Percentiles rank a stretch among this genome's conserved stretches.
These are phyloP conservation scores for Lasioglossum marginatum DNA, from an alignment of 2,888 invertebrate genomes.

Conservation along the genomic window DNA sequence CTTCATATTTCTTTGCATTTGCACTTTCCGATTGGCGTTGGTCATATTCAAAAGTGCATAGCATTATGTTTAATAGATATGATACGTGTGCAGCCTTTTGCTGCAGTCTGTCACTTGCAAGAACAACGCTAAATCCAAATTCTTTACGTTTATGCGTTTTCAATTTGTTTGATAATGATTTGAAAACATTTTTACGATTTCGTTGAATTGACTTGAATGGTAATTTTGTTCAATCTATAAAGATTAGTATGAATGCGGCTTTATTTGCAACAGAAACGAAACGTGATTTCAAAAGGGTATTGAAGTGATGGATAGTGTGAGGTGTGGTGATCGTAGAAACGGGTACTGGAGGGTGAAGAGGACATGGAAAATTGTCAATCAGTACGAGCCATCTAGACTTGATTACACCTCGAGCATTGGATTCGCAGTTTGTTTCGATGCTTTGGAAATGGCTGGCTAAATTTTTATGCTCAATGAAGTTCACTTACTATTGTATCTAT, in stretches of 20 bases:
- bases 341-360: conserved; percentile 58
- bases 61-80: not conserved
- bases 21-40: not conserved
- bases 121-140: not conserved
- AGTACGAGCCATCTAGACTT: conserved; percentile 78
- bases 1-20: not conserved
- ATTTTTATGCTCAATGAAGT: conserved; percentile 66
- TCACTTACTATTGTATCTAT: conserved; percentile 35
- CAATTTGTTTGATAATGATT: not conserved
- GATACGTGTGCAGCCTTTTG: not conserved
- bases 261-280: conserved; percentile 64
- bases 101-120: not conserved
- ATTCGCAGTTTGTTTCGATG: conserved; percentile 66
- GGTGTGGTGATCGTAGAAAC: conserved; percentile 42
- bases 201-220: not conserved
- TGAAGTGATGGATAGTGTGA: conserved; percentile 52
- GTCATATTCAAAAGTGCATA: not conserved
- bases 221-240: not conserved
- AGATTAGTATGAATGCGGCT: conserved; percentile 48
- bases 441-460: conserved; percentile 66
- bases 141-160: not conserved
- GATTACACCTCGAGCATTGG: conserved; percentile 75
- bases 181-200: not conserved
- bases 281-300: conserved; percentile 60
- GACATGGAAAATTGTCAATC: conserved; percentile 80